These are phyloP conservation scores for Salvelinus fontinalis DNA, from an alignment of 2,113 vertebrate species.

Conservation along the genomic window DNA sequence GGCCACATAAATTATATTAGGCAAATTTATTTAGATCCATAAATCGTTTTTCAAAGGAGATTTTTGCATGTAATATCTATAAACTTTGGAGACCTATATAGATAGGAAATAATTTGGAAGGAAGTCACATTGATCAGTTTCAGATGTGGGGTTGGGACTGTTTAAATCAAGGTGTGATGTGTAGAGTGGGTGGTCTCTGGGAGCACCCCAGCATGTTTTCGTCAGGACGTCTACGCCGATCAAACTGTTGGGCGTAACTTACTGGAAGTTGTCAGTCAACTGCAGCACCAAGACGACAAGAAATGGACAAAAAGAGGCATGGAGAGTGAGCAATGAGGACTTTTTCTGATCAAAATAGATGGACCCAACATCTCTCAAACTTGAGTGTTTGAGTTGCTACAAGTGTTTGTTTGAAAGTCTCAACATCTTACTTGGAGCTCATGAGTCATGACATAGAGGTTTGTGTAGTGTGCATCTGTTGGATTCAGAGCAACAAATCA, in stretches of 20 bases:
- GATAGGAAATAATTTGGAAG: background rate
- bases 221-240: slow-evolving; percentile 53
- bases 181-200: slow-evolving; percentile 68
- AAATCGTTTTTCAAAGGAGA: background rate
- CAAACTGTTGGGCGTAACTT: slow-evolving; percentile 54
- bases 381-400: too few relatives aligned
- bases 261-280: slow-evolving; percentile 60
- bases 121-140: slow-evolving; percentile 55
- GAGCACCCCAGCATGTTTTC: slow-evolving; percentile 45
- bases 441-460: slow-evolving; percentile 22
- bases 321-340: background rate
- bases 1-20: background rate
- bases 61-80: background rate
- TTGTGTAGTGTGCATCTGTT: slow-evolving; percentile 37
- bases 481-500: slow-evolving; percentile 46
- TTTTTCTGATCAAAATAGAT: background rate
- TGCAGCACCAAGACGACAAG: slow-evolving; percentile 38
- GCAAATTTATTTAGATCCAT: background rate
- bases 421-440: slow-evolving; percentile 48
- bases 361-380: too few relatives aligned
- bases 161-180: slow-evolving; percentile 64
- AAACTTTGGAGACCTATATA: background rate
- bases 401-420: slow-evolving; percentile 5
- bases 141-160: slow-evolving; percentile 61
- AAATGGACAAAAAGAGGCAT: background rate